Base-by-base conservation (phyloP, 1,140 invertebrate species). In the Aphelinus atriplicis region DNA sequence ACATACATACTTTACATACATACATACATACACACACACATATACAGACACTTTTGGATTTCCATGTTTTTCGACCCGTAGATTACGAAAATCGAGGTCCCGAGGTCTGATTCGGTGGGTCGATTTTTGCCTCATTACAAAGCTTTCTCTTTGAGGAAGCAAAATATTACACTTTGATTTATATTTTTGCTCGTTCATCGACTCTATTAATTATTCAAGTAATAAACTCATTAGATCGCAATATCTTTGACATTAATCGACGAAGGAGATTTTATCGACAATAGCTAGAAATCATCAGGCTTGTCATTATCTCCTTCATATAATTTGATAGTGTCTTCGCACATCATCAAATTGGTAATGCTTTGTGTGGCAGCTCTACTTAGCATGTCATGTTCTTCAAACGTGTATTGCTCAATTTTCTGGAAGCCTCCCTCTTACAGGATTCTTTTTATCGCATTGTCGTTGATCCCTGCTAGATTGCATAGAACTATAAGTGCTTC, bases 401-500 rank as follows among this genome's bases (percentile, higher is more conserved):
- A 98, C 87, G 98, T 92, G 82, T 97, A 98, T 77, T 92, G 90
- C 84, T 99, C 97, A 79, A 99, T 95, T 83, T 93, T 93, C 3
- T 91, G 88, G 42, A 97, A 88, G 10, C 96, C 97, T 71, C 93
- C 92, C 85, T 99, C 97, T 82, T 96, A 95, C 1, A 98, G 81
- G 72, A 99, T 98, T 77, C 93, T 90, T 78, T 92, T 91, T 71
- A 96, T 90, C 3, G 95, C 92, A 10, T 90, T 91, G 82, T 97
- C 95, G 84, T 91, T 95, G 82, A 96, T 91, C 74, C 94, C 92
- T 50, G 96, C 95, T 56, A 99, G 89, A 88, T 99, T 99, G 78
- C 98, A 99, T 0, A 99, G 89, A 1, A 95, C 97, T 93, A 99
- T 92, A 4, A 99, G 85, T 2, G 96, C 92, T 88, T 99, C 98